Conservation (phyloP, 2,113 vertebrate genomes). For the Ochotona curzoniae region DNA sequence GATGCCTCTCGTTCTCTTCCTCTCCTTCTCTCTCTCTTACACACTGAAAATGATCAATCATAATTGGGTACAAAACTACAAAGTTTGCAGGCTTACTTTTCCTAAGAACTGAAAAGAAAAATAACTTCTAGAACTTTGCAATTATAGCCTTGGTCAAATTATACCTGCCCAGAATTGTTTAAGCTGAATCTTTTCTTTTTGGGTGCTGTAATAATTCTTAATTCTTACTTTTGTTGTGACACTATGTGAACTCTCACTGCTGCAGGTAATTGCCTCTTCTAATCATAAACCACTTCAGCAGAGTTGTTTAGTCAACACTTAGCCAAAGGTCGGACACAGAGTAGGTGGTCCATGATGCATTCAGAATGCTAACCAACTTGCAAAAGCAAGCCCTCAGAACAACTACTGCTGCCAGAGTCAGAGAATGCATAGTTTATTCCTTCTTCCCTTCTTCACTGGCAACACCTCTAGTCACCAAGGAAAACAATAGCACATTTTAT, state of each 20-base stretch:
- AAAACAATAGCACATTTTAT: background rate
- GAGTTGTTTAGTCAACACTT: slow-evolving; percentile 41
- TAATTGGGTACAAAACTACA: background rate
- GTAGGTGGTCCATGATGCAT: slow-evolving; percentile 9
- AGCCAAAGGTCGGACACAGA: slow-evolving; percentile 15
- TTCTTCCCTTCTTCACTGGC: background rate
- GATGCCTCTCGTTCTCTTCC: too few relatives aligned
- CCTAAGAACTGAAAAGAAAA: background rate
- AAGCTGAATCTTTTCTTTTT: background rate
- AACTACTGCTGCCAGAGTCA: background rate
- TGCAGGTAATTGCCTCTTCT: slow-evolving; percentile 3
- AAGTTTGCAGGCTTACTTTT: background rate
- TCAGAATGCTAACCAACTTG: slow-evolving; percentile 6
- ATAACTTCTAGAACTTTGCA: background rate
- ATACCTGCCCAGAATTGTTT: background rate
- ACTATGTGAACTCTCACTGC: background rate
- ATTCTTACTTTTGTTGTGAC: slow-evolving; percentile 3
- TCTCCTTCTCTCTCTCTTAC: too few relatives aligned
- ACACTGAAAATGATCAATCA: too few relatives aligned
- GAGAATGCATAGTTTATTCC: background rate
- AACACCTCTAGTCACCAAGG: background rate
- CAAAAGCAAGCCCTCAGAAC: slow-evolving; percentile 15
- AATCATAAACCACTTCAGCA: slow-evolving; percentile 7
- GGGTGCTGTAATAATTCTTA: background rate
- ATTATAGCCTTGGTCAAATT: background rate